Evolutionary conservation across 2,888 invertebrate genomes (phyloP).

Genomic region (Pachydiplax longipennis): DNA sequence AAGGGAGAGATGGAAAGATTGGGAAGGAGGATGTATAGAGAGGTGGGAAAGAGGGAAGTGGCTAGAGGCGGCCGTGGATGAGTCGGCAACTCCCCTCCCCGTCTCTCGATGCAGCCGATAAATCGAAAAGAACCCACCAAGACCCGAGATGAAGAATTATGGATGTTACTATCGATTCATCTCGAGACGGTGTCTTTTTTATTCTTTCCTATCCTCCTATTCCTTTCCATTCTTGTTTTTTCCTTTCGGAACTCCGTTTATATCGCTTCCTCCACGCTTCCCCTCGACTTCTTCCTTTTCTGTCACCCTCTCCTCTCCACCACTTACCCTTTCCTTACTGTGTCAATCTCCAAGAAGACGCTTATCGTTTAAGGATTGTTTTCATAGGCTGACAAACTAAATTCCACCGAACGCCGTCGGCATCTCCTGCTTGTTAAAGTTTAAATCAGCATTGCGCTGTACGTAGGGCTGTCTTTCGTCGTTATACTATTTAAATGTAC

Average conservation of each 20-base stretch:
- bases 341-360: too few relatives aligned
- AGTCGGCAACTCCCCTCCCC: conserved; percentile 48
- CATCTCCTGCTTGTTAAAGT: too few relatives aligned
- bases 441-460: too few relatives aligned
- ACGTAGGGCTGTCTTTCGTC: too few relatives aligned
- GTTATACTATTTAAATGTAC: too few relatives aligned
- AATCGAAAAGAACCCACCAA: conserved; percentile 25
- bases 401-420: too few relatives aligned
- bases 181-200: conserved; percentile 33
- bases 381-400: too few relatives aligned
- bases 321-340: neutral
- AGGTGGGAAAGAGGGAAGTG: neutral
- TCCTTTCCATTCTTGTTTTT: conserved; percentile 3
- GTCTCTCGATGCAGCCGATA: conserved; percentile 17
- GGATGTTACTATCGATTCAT: conserved; percentile 33
- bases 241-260: neutral
- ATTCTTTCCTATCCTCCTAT: neutral
- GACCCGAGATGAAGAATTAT: conserved; percentile 38
- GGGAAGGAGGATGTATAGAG: neutral
- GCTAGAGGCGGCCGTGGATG: conserved; percentile 48
- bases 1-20: neutral
- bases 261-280: conserved; percentile 47
- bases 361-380: too few relatives aligned
- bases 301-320: neutral
- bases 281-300: conserved; percentile 48